phyloP scores from a whole-genome alignment of 2,888 invertebrate species.

The Beris morrisii region DNA sequence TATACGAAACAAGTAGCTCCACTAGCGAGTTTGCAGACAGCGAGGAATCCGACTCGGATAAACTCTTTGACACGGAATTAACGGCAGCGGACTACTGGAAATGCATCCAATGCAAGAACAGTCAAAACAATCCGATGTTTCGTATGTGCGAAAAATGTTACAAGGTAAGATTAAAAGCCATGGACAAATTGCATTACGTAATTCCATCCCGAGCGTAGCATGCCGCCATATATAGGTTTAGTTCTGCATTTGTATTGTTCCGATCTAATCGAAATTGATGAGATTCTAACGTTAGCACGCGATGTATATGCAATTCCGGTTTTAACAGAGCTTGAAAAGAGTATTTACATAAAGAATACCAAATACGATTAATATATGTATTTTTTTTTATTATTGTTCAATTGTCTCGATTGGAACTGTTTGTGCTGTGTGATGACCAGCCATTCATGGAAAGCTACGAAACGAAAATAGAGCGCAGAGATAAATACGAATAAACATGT shows the following conservation, averaged over 20 bases:
- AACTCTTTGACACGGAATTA: constrained; percentile 57
- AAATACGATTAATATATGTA: constrained; percentile 5
- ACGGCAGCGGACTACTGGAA: constrained; percentile 64
- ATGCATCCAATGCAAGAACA: constrained; percentile 66
- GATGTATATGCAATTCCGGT: not conserved
- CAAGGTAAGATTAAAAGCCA: constrained; percentile 58
- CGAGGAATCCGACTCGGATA: constrained; percentile 44
- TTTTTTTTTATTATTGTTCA: constrained; percentile 8
- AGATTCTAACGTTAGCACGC: constrained; percentile 16
- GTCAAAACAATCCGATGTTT: constrained; percentile 66
- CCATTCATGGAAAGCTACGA: constrained; percentile 31
- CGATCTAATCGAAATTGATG: too few relatives aligned
- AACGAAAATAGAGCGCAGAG: constrained; percentile 31
- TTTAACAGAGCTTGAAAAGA: not conserved
- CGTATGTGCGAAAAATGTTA: constrained; percentile 72
- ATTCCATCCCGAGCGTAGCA: not conserved
- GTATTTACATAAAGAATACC: constrained; percentile 12
- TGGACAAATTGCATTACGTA: constrained; percentile 13
- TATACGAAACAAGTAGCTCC: constrained; percentile 36
- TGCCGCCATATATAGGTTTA: too few relatives aligned
- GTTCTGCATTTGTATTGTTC: too few relatives aligned
- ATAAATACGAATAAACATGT: constrained; percentile 37
- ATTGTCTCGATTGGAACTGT: constrained; percentile 22
- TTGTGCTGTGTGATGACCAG: constrained; percentile 9
- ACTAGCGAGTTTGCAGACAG: constrained; percentile 45